These are phyloP conservation scores for Serinus canaria DNA, from an alignment of 2,113 vertebrate species.

Conservation along the genomic window DNA sequence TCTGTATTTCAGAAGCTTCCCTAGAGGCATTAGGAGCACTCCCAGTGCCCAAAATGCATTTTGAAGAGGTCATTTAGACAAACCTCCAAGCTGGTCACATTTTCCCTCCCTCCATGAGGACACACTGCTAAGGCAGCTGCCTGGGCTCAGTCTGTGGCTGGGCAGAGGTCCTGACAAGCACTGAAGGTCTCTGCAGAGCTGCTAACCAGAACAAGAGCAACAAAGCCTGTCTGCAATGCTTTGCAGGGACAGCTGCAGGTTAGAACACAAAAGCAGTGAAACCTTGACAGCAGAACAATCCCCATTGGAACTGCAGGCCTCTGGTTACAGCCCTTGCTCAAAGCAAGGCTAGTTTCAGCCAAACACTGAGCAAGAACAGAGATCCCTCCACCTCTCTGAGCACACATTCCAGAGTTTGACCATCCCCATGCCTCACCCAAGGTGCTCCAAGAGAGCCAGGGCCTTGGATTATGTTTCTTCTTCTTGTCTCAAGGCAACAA, in stretches of 20 bases:
- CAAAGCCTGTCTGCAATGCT: background rate
- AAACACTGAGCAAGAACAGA: background rate
- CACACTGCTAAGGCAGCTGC: background rate
- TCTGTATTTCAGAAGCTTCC: constrained; percentile 2
- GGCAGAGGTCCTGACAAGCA: background rate
- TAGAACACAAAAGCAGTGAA: background rate
- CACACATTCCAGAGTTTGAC: background rate
- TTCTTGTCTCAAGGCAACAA: background rate
- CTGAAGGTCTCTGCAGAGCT: background rate
- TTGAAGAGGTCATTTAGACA: background rate
- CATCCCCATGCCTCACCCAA: background rate
- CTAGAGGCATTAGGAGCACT: background rate
- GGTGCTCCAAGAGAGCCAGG: background rate
- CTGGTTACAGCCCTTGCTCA: background rate
- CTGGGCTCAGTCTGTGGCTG: background rate
- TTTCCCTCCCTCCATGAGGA: background rate
- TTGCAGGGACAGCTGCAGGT: background rate
- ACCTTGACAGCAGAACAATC: background rate
- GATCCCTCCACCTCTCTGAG: background rate
- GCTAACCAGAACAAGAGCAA: background rate
- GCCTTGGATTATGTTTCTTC: background rate
- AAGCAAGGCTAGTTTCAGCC: background rate
- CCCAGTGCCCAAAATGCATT: background rate
- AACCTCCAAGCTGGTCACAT: background rate
- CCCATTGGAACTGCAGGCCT: background rate